These are phyloP conservation scores for Aphelenchoides fujianensis DNA, from an alignment of 1,140 invertebrate species.

Conservation along the genomic window DNA sequence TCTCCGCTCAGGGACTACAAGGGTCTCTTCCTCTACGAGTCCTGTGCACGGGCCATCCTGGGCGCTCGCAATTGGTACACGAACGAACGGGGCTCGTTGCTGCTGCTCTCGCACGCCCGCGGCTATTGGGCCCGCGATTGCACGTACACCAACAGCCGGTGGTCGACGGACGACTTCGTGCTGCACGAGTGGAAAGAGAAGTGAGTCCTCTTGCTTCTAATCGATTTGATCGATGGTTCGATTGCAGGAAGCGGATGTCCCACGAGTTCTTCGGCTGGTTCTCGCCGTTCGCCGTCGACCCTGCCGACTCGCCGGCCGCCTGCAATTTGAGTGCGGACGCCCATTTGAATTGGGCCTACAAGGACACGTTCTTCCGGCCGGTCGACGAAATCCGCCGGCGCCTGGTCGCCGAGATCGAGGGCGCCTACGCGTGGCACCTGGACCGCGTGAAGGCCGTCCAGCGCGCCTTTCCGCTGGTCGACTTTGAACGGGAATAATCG, in stretches of 20 bases:
- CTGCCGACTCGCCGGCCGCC: neutral
- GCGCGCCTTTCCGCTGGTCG: neutral
- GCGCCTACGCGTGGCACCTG: neutral
- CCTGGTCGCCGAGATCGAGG: neutral
- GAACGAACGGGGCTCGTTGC: slow-evolving; percentile 13
- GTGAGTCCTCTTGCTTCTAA: slow-evolving; percentile 1
- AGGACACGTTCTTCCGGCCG: neutral
- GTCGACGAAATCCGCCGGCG: neutral
- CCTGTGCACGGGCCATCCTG: slow-evolving; percentile 43
- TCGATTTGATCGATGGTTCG: no score
- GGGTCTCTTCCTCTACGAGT: slow-evolving; percentile 29
- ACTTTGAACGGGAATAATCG: no score
- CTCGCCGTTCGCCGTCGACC: neutral
- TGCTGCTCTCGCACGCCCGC: slow-evolving; percentile 17
- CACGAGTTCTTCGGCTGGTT: neutral
- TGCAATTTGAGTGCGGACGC: neutral
- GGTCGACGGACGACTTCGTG: slow-evolving; percentile 23
- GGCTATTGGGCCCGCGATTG: slow-evolving; percentile 45
- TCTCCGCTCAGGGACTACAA: slow-evolving; percentile 30
- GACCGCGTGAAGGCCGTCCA: neutral
- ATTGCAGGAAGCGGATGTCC: neutral
- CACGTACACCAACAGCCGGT: slow-evolving; percentile 39
- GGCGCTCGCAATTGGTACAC: slow-evolving; percentile 37
- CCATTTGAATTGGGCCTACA: slow-evolving; percentile 4
- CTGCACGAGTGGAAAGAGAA: slow-evolving; percentile 25